Base-by-base conservation (phyloP, 2,797 vertebrate species). In the Hippoglossus hippoglossus region DNA sequence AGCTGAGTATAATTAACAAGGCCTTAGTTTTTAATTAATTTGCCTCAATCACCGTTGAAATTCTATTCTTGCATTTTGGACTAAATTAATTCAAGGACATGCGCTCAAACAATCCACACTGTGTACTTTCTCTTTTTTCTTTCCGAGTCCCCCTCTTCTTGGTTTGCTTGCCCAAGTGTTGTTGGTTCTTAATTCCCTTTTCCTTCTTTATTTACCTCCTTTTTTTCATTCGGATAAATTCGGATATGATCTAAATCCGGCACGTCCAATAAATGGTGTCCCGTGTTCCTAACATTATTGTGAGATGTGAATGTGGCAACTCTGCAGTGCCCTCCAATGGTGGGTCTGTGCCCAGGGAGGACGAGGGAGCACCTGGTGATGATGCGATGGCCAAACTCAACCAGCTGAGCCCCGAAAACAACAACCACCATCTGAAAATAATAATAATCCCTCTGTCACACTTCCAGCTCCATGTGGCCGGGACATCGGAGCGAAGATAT, bases 401-500 rank as follows among this genome's bases (percentile, higher is more conserved):
- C 85, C 93, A 94, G 90, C 92, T 92, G 91, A 94, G 79, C 0
- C 88, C 88, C 11, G 83, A 83, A 91, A 31, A 31, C 28, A 93
- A 88, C 89, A 89, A 87, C 94, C 92, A 92, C 87, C 89, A 91
- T 93, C 91, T 93, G 91, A 94, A 71, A 73, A 73, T 75, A 61
- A 79, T 81, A 84, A 87, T 88, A 75, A 84, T 87, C 79, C 76
- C 82, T 74, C 82, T 91, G 75, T 80, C 87, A 72, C 80, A 54
- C 84, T 82, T 84, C 90, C 87, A 89, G 83, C 84, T 88, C 90
- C 84, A 75, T 77, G 91, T 90, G 75, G 69, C 80, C 56, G 22
- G 60, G 69, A 87, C 76, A 80, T 79, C 66, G 67, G 67, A 84
- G 71, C 71, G 54, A 64, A 56, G 67, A 67, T 72, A 76, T 79